Conservation (phyloP, 2,797 vertebrate genomes). For the Cryptoblepharus egeriae region DNA sequence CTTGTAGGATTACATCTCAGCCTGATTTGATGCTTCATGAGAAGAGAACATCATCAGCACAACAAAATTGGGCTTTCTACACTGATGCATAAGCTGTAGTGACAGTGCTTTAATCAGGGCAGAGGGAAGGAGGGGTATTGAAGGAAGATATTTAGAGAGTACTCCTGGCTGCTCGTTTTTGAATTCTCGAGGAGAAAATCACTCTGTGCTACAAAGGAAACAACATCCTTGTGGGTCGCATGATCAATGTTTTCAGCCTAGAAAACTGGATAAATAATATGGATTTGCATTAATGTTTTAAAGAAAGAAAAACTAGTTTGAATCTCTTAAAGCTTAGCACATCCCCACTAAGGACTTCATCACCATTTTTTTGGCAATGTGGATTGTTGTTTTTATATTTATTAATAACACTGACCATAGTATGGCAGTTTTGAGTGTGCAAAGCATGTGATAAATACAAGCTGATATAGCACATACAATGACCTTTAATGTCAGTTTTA, state of each 20-base stretch:
- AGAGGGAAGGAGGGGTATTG: neutral
- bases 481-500: no score
- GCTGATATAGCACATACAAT: no score
- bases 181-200: constrained; percentile 21
- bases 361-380: neutral
- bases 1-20: constrained; percentile 53
- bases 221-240: neutral
- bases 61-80: constrained; percentile 50
- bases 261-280: neutral
- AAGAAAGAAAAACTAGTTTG: neutral
- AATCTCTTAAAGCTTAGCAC: neutral
- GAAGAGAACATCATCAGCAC: constrained; percentile 50
- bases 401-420: no score
- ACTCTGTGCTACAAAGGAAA: neutral
- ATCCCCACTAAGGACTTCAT: neutral
- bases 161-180: constrained; percentile 9
- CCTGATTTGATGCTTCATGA: constrained; percentile 46
- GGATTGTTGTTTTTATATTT: neutral
- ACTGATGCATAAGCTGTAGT: constrained; percentile 26
- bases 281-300: neutral
- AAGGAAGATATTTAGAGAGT: constrained; percentile 27
- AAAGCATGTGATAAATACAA: no score
- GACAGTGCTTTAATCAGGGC: constrained; percentile 20
- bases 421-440: no score
- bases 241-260: neutral